Conservation (phyloP, 2,888 invertebrate genomes). For the Drosophila prolongata region DNA sequence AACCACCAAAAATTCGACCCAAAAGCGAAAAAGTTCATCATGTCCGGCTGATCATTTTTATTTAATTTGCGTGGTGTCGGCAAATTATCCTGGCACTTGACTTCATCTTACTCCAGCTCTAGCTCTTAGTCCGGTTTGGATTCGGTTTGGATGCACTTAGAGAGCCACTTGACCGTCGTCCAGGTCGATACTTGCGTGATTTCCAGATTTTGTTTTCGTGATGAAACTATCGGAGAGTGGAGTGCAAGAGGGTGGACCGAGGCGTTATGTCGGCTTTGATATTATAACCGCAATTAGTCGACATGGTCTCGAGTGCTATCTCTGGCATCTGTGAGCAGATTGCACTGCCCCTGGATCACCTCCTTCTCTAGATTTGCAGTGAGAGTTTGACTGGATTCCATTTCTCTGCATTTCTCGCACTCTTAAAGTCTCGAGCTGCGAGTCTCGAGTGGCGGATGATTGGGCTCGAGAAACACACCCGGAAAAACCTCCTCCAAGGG, state of each 20-base stretch:
- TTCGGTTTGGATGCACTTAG: constrained; percentile 32
- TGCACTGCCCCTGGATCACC: background rate
- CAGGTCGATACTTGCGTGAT: constrained; percentile 68
- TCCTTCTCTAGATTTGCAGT: constrained; percentile 39
- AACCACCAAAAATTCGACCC: constrained; percentile 54
- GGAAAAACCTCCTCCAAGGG: constrained; percentile 19
- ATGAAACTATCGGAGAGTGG: constrained; percentile 16
- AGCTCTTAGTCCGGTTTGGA: constrained; percentile 10
- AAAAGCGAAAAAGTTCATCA: constrained; percentile 72
- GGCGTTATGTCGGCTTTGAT: constrained; percentile 71
- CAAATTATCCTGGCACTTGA: constrained; percentile 74
- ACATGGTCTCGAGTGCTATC: constrained; percentile 72
- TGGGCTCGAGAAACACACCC: constrained; percentile 55
- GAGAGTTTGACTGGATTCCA: constrained; percentile 66
- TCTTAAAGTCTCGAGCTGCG: constrained; percentile 62
- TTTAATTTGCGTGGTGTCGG: constrained; percentile 67
- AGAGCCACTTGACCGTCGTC: constrained; percentile 70
- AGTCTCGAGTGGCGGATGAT: constrained; percentile 66
- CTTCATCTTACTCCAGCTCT: constrained; percentile 30
- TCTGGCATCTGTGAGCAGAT: constrained; percentile 48
- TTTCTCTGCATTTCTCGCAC: constrained; percentile 59
- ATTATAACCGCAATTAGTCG: constrained; percentile 77
- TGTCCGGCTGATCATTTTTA: constrained; percentile 37
- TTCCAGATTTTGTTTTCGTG: constrained; percentile 63
- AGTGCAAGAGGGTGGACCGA: constrained; percentile 21